Evolutionary conservation across 2,888 invertebrate genomes (phyloP).

Genomic region (Diaprepes abbreviatus): DNA sequence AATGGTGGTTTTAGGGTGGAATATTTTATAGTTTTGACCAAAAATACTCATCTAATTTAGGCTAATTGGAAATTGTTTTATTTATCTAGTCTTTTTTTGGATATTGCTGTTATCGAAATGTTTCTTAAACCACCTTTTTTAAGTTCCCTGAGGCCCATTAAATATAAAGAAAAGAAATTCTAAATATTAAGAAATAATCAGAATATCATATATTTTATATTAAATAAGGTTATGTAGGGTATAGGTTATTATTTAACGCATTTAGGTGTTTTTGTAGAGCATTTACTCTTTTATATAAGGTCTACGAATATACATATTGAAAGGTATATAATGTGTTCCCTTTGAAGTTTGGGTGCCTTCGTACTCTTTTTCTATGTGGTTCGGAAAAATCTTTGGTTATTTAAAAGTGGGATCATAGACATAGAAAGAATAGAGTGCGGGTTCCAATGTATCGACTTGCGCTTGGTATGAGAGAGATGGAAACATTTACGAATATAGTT

Average conservation of each 20-base stretch:
- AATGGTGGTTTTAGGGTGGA: constrained; percentile 2
- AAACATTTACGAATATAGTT: no score
- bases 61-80: background rate
- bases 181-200: constrained; percentile 2
- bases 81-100: constrained; percentile 16
- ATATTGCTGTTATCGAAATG: background rate
- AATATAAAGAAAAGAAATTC: no score
- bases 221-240: background rate
- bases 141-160: background rate
- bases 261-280: constrained; percentile 17
- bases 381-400: no score
- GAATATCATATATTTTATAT: constrained; percentile 7
- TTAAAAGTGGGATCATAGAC: no score
- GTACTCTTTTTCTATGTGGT: background rate
- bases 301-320: background rate
- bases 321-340: background rate
- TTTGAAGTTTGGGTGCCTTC: background rate
- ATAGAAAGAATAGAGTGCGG: no score
- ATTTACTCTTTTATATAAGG: constrained; percentile 1
- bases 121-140: background rate
- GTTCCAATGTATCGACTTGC: no score
- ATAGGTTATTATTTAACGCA: background rate
- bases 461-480: no score
- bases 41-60: constrained; percentile 8
- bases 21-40: background rate